Conservation (phyloP, 1,140 invertebrate species). For the Chironomus tepperi region DNA sequence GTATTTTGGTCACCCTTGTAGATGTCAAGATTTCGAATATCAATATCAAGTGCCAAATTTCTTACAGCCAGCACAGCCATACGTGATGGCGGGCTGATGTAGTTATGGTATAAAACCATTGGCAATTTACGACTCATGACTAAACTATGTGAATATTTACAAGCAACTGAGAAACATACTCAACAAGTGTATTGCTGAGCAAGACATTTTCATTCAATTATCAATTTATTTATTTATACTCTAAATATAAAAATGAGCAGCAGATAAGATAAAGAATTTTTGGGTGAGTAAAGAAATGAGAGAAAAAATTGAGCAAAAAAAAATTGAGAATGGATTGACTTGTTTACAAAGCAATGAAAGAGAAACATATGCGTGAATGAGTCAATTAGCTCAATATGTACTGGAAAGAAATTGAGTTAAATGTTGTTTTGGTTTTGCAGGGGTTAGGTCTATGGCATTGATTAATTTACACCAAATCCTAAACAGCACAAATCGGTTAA, state of each 20-base stretch:
- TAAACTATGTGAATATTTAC: neutral
- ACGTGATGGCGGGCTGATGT: neutral
- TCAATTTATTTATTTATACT: neutral
- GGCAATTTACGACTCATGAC: neutral
- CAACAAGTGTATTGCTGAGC: too few relatives aligned
- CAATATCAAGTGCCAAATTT: constrained; percentile 28
- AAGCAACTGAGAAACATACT: neutral
- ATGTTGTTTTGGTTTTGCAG: too few relatives aligned
- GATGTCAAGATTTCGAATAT: constrained; percentile 29
- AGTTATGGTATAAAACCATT: neutral
- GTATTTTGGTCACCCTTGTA: constrained; percentile 29
- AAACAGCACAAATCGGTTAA: too few relatives aligned
- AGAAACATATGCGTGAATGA: too few relatives aligned
- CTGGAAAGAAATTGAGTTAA: too few relatives aligned
- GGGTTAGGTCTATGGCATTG: too few relatives aligned
- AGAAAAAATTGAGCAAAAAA: too few relatives aligned
- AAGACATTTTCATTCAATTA: neutral
- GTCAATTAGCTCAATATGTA: too few relatives aligned
- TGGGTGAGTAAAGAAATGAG: neutral
- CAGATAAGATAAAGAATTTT: neutral
- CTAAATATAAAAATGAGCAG: neutral
- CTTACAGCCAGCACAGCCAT: constrained; percentile 27
- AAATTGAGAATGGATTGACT: too few relatives aligned
- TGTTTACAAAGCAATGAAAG: too few relatives aligned
- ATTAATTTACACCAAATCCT: too few relatives aligned